These are phyloP conservation scores for Junonia oenone DNA, from an alignment of 2,888 invertebrate species.

Conservation along the genomic window DNA sequence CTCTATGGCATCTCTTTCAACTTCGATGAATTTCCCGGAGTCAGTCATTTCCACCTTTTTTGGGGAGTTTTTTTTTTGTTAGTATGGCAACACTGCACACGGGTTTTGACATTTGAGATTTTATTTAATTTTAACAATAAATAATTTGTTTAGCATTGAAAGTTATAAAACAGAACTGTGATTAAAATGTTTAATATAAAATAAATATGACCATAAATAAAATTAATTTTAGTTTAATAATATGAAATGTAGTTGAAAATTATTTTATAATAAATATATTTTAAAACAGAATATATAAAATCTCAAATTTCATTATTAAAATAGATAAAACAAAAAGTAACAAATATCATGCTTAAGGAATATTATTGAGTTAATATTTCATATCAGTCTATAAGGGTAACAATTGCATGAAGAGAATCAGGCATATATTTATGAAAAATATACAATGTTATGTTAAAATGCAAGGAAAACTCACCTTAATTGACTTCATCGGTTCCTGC, in stretches of 20 bases:
- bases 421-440: background rate
- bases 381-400: background rate
- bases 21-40: constrained; percentile 75
- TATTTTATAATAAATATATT: background rate
- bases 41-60: constrained; percentile 75
- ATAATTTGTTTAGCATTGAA: too few species aligned
- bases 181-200: too few species aligned
- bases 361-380: background rate
- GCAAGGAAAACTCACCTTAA: constrained; percentile 57
- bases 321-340: constrained; percentile 1
- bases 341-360: constrained; percentile 5
- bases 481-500: constrained; percentile 72
- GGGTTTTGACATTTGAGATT: constrained; percentile 29
- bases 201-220: too few species aligned
- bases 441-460: background rate
- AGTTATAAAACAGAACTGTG: too few species aligned
- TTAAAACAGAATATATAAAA: background rate
- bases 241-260: background rate
- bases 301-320: constrained; percentile 11
- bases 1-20: constrained; percentile 55
- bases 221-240: background rate
- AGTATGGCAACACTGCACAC: constrained; percentile 59
- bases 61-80: constrained; percentile 47
- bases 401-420: background rate
- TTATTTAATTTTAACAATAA: background rate